These are phyloP conservation scores for Fragariocoptes setiger DNA, from an alignment of 1,140 invertebrate genomes.

Conservation along the genomic window DNA sequence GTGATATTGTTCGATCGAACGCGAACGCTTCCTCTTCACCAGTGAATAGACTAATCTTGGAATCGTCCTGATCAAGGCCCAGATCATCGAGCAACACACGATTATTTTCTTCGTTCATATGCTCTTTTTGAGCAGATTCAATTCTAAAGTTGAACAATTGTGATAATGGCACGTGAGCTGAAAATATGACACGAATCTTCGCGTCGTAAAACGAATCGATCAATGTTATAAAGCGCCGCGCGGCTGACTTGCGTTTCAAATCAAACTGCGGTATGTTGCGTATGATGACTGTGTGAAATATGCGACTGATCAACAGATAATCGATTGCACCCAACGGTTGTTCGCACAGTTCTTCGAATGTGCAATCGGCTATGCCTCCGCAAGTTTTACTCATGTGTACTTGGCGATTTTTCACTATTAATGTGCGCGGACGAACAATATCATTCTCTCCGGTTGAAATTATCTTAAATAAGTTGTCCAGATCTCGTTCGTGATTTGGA, in stretches of 20 bases:
- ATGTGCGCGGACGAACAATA: constrained; percentile 38
- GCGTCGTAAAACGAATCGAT: constrained; percentile 93
- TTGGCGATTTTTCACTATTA: constrained; percentile 57
- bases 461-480: constrained; percentile 60
- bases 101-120: constrained; percentile 31
- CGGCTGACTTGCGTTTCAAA: constrained; percentile 38
- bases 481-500: constrained; percentile 26
- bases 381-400: constrained; percentile 61
- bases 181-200: constrained; percentile 43
- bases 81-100: constrained; percentile 75
- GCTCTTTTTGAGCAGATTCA: constrained; percentile 20
- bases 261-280: constrained; percentile 55
- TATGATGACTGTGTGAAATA: constrained; percentile 78
- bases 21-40: constrained; percentile 92
- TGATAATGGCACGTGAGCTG: constrained; percentile 35
- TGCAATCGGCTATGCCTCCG: constrained; percentile 57
- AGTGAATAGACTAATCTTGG: constrained; percentile 57
- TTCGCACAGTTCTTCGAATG: constrained; percentile 63
- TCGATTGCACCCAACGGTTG: constrained; percentile 69
- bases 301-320: constrained; percentile 60
- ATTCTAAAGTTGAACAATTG: constrained; percentile 37
- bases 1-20: constrained; percentile 63
- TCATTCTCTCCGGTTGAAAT: constrained; percentile 65
- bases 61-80: constrained; percentile 33
- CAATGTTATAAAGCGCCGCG: constrained; percentile 73